A percentile compares a stretch with the other conserved stretches of the same genome.
Evolutionary conservation across 1,140 invertebrate genomes (phyloP).

Genomic region (Rhyzopertha dominica): DNA sequence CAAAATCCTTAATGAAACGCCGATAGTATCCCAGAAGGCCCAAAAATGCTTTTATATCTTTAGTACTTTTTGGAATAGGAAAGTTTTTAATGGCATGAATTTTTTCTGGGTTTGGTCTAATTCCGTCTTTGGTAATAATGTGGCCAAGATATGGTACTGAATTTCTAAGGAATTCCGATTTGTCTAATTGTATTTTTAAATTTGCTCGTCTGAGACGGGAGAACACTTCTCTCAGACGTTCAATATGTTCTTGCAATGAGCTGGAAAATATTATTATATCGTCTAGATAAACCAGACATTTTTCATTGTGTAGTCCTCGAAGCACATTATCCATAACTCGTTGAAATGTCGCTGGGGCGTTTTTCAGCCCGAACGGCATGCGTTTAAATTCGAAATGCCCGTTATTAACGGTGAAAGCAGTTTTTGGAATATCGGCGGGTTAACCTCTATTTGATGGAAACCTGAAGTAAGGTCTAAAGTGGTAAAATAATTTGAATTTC

Average conservation of each 20-base stretch:
- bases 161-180: slow-evolving; percentile 20
- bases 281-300: slow-evolving; percentile 37
- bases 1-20: slow-evolving; percentile 19
- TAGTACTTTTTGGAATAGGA: slow-evolving; percentile 35
- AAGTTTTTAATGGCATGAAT: slow-evolving; percentile 26
- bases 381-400: too few relatives aligned
- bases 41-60: slow-evolving; percentile 11
- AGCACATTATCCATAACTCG: too few relatives aligned
- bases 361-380: too few relatives aligned
- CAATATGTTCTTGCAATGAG: slow-evolving; percentile 36
- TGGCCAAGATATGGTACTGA: slow-evolving; percentile 21
- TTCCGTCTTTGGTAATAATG: slow-evolving; percentile 26
- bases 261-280: slow-evolving; percentile 37
- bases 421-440: too few relatives aligned
- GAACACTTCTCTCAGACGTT: slow-evolving; percentile 27
- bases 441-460: too few relatives aligned
- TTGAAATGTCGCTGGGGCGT: too few relatives aligned
- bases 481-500: too few relatives aligned
- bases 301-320: too few relatives aligned
- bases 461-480: too few relatives aligned
- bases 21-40: slow-evolving; percentile 9
- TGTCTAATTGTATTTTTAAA: slow-evolving; percentile 23
- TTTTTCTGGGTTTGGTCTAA: slow-evolving; percentile 31
- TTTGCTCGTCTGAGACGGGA: slow-evolving; percentile 15
- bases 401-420: too few relatives aligned